These are phyloP conservation scores for Apodemus agrarius DNA, from an alignment of 2,797 vertebrate species.

Conservation along the genomic window DNA sequence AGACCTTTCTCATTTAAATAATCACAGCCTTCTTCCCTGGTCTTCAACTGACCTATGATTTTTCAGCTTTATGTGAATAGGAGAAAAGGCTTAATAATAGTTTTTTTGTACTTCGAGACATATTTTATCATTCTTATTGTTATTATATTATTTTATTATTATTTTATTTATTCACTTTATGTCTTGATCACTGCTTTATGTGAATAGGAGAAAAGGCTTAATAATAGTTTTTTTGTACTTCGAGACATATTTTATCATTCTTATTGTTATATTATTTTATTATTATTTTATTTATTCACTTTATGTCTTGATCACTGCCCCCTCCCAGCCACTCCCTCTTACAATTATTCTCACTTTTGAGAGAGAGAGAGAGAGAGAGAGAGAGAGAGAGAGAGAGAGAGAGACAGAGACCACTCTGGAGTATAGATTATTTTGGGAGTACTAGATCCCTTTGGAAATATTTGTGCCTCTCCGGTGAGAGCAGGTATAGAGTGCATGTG, in stretches of 20 bases:
- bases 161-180: no score
- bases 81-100: not conserved
- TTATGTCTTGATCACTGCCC: no score
- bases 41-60: not conserved
- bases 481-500: not conserved
- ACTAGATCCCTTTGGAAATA: constrained; percentile 16
- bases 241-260: no score
- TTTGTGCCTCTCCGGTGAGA: not conserved
- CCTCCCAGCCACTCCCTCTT: no score
- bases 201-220: not conserved
- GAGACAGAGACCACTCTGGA: not conserved
- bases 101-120: no score
- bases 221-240: not conserved
- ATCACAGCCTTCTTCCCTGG: not conserved
- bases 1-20: not conserved
- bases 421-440: not conserved
- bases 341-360: not conserved
- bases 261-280: no score
- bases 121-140: no score
- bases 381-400: no score
- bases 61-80: not conserved
- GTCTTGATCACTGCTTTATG: not conserved
- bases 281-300: no score
- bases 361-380: not conserved
- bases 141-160: no score